A percentile compares a stretch with the other conserved stretches of the same genome.
These are phyloP conservation scores for Sitobion miscanthi DNA, from an alignment of 1,140 invertebrate genomes.

Conservation along the genomic window DNA sequence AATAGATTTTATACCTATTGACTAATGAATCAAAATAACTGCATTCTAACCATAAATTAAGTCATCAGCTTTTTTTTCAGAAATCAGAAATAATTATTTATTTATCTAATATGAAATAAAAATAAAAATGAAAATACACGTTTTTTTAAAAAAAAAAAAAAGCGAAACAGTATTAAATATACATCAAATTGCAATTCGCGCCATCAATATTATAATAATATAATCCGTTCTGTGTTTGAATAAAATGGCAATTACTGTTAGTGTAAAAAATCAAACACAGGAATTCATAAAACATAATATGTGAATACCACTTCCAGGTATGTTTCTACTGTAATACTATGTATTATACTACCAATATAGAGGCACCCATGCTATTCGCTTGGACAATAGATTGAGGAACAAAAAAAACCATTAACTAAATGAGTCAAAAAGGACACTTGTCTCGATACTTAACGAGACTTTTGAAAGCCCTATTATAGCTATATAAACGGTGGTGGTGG, in stretches of 20 bases:
- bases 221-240: background rate
- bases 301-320: background rate
- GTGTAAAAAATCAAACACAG: background rate
- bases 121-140: background rate
- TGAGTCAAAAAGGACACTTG: background rate
- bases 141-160: background rate
- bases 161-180: background rate
- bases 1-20: background rate
- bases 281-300: background rate
- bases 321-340: background rate
- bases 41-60: background rate
- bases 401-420: conserved; percentile 1
- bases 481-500: background rate
- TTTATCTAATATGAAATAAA: background rate
- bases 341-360: background rate
- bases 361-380: background rate
- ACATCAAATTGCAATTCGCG: background rate
- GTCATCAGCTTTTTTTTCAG: background rate
- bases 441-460: background rate
- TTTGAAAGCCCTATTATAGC: background rate
- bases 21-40: background rate
- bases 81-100: too few relatives aligned
- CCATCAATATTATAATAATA: background rate
- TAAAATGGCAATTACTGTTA: background rate
- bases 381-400: background rate